Evolutionary conservation across 2,113 vertebrate species (phyloP).

Genomic region (Mionectes macconnelli): DNA sequence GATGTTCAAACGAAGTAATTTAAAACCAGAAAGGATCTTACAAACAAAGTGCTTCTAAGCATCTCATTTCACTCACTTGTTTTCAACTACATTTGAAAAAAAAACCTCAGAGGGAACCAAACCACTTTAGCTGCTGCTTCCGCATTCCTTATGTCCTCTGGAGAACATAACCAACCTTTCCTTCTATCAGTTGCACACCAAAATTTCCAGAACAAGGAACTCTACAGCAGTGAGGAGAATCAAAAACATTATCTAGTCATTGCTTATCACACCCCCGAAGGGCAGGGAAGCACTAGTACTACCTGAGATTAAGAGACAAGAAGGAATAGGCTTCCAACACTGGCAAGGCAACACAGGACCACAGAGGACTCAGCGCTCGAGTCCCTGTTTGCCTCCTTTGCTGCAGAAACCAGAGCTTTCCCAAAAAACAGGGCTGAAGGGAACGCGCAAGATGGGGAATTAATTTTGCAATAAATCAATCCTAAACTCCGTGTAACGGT

Average conservation of each 20-base stretch:
- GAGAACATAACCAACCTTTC: not conserved
- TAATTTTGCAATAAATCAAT: not conserved
- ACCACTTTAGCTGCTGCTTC: constrained; percentile 19
- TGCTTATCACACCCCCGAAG: not conserved
- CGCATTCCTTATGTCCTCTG: not conserved
- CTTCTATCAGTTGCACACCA: not conserved
- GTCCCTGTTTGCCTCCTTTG: not conserved
- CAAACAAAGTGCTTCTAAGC: constrained; percentile 17
- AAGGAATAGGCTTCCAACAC: not conserved
- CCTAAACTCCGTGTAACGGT: accelerated
- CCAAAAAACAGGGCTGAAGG: not conserved
- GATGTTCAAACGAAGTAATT: constrained; percentile 35
- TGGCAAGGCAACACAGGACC: not conserved
- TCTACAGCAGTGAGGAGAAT: not conserved
- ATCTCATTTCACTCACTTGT: not conserved
- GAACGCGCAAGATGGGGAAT: accelerated
- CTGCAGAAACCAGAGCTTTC: not conserved
- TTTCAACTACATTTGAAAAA: not conserved
- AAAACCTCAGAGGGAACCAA: constrained; percentile 28
- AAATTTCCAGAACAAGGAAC: not conserved
- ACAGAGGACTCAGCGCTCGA: accelerated
- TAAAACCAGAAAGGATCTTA: constrained; percentile 36
- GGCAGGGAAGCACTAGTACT: not conserved
- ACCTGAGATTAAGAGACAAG: not conserved
- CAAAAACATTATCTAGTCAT: not conserved